A percentile compares a stretch with the other conserved stretches of the same genome.
Conservation (phyloP, 2,888 invertebrate species). For the Hirtodrosophila duncani region DNA sequence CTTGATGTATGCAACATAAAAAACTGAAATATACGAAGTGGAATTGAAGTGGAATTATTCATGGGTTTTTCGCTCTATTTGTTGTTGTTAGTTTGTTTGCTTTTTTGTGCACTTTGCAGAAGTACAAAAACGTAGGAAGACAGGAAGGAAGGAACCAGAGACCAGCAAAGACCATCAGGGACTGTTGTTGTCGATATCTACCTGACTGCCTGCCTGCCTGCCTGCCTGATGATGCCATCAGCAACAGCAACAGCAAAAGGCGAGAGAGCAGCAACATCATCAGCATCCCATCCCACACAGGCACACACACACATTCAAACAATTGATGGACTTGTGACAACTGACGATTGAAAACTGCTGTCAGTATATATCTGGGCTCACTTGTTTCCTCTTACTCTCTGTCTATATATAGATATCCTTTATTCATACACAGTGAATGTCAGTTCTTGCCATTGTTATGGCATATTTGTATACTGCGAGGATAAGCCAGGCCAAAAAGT, state of each 20-base stretch:
- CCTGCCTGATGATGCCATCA: slow-evolving; percentile 25
- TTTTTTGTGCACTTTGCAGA: too few species aligned
- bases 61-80: slow-evolving; percentile 60
- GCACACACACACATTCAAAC: slow-evolving; percentile 51
- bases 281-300: slow-evolving; percentile 33
- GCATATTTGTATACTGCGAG: too few species aligned
- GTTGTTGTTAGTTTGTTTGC: too few species aligned
- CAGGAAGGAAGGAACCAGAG: background rate
- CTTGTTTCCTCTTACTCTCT: slow-evolving; percentile 27
- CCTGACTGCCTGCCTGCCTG: slow-evolving; percentile 23
- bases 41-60: slow-evolving; percentile 74
- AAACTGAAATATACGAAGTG: slow-evolving; percentile 70
- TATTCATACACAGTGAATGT: too few species aligned
- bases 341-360: slow-evolving; percentile 10
- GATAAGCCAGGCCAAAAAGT: too few species aligned
- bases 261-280: slow-evolving; percentile 13
- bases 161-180: slow-evolving; percentile 8
- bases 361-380: slow-evolving; percentile 18
- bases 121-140: background rate
- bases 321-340: slow-evolving; percentile 22
- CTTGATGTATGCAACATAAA: slow-evolving; percentile 60
- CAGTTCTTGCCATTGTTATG: slow-evolving; percentile 49
- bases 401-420: too few species aligned
- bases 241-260: slow-evolving; percentile 34
- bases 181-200: slow-evolving; percentile 43